phyloP scores from a whole-genome alignment of 2,888 invertebrate species.

The Drosophila putrida region DNA sequence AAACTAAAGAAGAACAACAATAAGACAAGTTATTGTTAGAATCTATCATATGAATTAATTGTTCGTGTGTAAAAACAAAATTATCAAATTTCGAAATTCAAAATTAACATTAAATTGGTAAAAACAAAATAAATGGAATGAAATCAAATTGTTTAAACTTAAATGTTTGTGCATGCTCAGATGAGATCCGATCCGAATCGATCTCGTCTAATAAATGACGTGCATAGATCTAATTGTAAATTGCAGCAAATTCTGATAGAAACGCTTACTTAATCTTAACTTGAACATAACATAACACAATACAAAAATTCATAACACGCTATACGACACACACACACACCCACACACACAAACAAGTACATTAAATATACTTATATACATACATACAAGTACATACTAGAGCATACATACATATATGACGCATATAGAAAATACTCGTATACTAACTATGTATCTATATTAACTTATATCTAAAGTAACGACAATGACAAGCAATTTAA shows the following conservation, averaged over 20 bases:
- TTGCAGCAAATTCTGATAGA: conserved; percentile 61
- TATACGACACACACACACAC: conserved; percentile 26
- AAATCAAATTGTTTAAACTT: conserved; percentile 28
- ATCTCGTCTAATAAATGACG: background rate
- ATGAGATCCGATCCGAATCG: background rate
- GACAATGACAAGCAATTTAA: conserved; percentile 79
- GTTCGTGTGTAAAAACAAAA: conserved; percentile 56
- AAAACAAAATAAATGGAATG: conserved; percentile 16
- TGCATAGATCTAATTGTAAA: conserved; percentile 55
- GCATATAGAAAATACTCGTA: conserved; percentile 57
- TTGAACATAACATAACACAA: conserved; percentile 48
- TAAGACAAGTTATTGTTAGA: conserved; percentile 72
- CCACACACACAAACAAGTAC: conserved; percentile 24
- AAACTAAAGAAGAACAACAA: conserved; percentile 37
- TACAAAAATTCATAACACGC: conserved; percentile 41
- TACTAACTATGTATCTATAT: conserved; percentile 53
- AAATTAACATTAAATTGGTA: conserved; percentile 45
- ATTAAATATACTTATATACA: conserved; percentile 30
- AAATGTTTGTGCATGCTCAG: conserved; percentile 42
- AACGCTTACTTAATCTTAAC: conserved; percentile 67
- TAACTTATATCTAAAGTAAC: conserved; percentile 52
- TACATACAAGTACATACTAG: conserved; percentile 12
- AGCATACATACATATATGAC: conserved; percentile 35
- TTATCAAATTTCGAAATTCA: conserved; percentile 40
- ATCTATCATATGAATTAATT: conserved; percentile 60